phyloP scores from a whole-genome alignment of 2,113 vertebrate genomes.

The Pomatostomus ruficeps region DNA sequence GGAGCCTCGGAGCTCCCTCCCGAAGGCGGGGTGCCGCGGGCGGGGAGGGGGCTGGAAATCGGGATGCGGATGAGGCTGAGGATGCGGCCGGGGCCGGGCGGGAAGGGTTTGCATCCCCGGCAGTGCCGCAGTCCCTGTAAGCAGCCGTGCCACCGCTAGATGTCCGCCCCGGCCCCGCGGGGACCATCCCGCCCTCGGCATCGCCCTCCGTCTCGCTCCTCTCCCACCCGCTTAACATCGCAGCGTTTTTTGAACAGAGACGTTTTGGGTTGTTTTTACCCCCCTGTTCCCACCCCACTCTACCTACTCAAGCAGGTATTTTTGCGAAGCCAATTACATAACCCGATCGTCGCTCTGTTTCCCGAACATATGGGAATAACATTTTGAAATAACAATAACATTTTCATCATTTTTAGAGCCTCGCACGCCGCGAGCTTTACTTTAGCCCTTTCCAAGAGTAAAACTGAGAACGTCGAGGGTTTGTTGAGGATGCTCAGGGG shows the following conservation, averaged over 20 bases:
- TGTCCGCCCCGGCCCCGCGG: not conserved
- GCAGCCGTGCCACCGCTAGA: not conserved
- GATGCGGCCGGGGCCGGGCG: not conserved
- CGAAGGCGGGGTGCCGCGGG: not conserved
- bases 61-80: not conserved
- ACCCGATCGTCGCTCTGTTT: not conserved
- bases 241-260: not conserved
- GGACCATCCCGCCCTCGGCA: not conserved
- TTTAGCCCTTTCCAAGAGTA: not conserved
- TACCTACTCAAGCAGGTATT: not conserved
- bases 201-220: not conserved
- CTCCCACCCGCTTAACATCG: not conserved
- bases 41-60: no score
- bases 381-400: conserved; percentile 32
- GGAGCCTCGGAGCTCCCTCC: not conserved
- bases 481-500: not conserved
- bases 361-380: conserved; percentile 22
- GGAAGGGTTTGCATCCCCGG: not conserved
- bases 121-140: not conserved
- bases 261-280: rapidly evolving
- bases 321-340: not conserved
- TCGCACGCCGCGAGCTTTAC: not conserved
- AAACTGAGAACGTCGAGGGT: not conserved
- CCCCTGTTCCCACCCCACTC: not conserved
- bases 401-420: not conserved